Evolutionary conservation across 2,113 vertebrate genomes (phyloP), one percentile per base, ranked within the genome.

Genomic region (Serilophus lunatus): DNA sequence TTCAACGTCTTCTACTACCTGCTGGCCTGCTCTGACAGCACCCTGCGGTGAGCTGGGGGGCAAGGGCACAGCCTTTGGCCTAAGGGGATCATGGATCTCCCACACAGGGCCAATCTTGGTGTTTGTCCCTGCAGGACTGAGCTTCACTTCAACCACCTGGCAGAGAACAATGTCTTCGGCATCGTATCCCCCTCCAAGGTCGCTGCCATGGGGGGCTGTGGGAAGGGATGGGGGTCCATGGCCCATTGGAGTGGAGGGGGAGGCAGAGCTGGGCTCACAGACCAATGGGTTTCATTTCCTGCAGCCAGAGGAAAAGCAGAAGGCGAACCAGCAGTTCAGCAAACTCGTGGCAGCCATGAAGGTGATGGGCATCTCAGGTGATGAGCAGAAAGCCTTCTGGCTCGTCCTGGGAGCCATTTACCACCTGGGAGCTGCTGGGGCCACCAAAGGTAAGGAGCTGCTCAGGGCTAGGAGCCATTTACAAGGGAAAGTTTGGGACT

Each of bases 311-410:
- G 99, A 99, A 90, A 99, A 99, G 91, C 99, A 99, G 98, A 98
- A 99, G 95, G 98, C 99, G 0, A 96, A 97, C 1, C 99, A 99
- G 95, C 99, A 99, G 97, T 99, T 99, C 96, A 98, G 98, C 74
- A 99, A 99, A 96, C 98, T 99, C 14, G 99, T 99, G 98, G 98
- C 99, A 1, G 99, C 99, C 93, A 99, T 99, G 99, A 99, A 99
- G 95, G 98, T 99, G 70, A 98, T 99, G 95, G 99, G 99, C 65
- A 98, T 99, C 95, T 98, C 99, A 10, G 24, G 95, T 0, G 99
- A 99, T 2, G 99, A 99, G 88, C 99, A 99, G 97, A 99, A 99
- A 90, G 98, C 98, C 87, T 97, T 98, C 89, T 98, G 98, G 98
- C 97, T 98, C 22, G 72, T 99, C 85, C 97, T 99, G 70, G 99